Evolutionary conservation across 1,140 invertebrate species (phyloP), one percentile per base, ranked within the genome.

Genomic region (Paracyclopina nana): DNA sequence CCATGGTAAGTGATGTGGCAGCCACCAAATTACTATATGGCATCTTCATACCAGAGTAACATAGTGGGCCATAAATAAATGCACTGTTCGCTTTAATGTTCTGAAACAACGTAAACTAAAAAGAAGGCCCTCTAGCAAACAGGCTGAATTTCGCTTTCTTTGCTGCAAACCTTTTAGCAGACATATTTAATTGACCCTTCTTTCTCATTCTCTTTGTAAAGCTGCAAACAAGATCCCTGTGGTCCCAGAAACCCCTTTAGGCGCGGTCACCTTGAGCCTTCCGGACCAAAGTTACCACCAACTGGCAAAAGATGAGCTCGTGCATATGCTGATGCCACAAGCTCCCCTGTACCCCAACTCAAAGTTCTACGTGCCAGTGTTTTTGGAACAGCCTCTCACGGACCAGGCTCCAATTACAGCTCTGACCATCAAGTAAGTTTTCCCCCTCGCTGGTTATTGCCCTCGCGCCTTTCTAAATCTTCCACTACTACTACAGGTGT

Each of bases 301-400:
- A 38, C n/a, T 38, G 34, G 34, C n/a, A 5, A n/a, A 38, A 16
- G 34, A 38, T 38, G 34, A 38, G 34, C n/a, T 38, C 4, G n/a
- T 38, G 34, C 34, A 38, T 20, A 38, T 38, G 34, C 34, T 38
- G 14, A 38, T 38, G n/a, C 34, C 34, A 38, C n/a, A 38, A 16
- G 34, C 20, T 38, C 34, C 34, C 14, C 14, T 38, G n/a, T 38
- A 38, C 20, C 34, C 34, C 3, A 9, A n/a, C 14, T 38, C 34
- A 16, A n/a, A 20, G 20, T 38, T 38, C n/a, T n/a, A 16, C n/a
- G 34, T 38, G n/a, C 34, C 34, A 9, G n/a, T 38, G 5, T 38
- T 16, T 20, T 20, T 38, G 20, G 34, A 20, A 38, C 34, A 38
- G 34, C 8, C 34, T 38, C 34, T 16, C 34, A n/a, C n/a, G n/a